Conservation (phyloP, 2,888 invertebrate species). For the Melinaea marsaeus region DNA sequence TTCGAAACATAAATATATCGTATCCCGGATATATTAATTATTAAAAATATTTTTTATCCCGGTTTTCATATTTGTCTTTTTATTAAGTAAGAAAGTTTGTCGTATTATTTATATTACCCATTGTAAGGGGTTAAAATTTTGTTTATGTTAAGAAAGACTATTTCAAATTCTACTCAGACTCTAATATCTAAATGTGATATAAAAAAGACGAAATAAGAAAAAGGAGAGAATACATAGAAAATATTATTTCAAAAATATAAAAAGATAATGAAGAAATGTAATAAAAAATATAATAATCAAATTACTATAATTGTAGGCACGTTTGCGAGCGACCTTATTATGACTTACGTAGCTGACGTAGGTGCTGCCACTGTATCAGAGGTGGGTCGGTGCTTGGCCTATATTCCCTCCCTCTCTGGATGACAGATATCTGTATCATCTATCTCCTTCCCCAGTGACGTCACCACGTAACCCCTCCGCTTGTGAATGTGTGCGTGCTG, state of each 20-base stretch:
- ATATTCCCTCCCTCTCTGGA: constrained; percentile 61
- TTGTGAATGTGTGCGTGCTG: constrained; percentile 53
- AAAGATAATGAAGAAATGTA: not conserved
- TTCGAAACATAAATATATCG: no score
- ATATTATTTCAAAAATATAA: not conserved
- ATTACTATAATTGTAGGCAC: constrained; percentile 30
- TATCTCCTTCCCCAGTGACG: constrained; percentile 63
- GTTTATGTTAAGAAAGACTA: no score
- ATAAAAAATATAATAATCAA: constrained; percentile 18
- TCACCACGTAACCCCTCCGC: constrained; percentile 61
- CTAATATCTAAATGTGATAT: no score
- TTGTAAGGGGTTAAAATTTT: no score
- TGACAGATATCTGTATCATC: constrained; percentile 29
- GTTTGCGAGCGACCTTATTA: constrained; percentile 38
- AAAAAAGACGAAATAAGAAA: no score
- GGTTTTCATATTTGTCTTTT: no score
- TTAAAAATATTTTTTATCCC: no score
- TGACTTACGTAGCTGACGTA: constrained; percentile 52
- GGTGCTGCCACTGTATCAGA: constrained; percentile 57
- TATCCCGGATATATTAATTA: no score
- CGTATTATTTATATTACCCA: no score
- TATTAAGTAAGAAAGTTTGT: no score
- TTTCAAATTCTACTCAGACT: no score
- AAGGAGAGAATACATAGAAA: no score
- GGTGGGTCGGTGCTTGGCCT: constrained; percentile 76